A percentile compares a stretch with the other conserved stretches of the same genome.
Conservation (phyloP, 1,140 invertebrate genomes). For the Lethrus apterus region DNA sequence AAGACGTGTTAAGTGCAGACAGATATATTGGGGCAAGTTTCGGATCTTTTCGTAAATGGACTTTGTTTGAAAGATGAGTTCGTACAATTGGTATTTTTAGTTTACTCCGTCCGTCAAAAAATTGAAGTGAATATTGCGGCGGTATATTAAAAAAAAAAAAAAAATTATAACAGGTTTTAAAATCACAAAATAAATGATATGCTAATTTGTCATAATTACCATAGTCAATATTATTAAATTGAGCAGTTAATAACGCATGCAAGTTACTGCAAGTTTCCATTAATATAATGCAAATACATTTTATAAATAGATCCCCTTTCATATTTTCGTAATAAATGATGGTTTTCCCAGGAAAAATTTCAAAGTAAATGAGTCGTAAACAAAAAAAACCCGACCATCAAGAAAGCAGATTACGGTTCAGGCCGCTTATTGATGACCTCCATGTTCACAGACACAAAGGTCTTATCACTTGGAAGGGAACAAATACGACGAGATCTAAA, state of each 20-base stretch:
- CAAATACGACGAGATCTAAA: conserved; percentile 29
- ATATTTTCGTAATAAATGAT: conserved; percentile 18
- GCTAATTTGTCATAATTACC: too few species aligned
- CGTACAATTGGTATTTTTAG: conserved; percentile 13
- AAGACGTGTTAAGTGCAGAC: conserved; percentile 26
- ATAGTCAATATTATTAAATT: too few species aligned
- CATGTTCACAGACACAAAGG: conserved; percentile 38
- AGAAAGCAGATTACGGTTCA: conserved; percentile 35
- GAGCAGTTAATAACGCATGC: too few species aligned
- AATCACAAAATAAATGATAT: too few species aligned
- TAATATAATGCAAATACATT: too few species aligned
- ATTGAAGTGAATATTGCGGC: too few species aligned
- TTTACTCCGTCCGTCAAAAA: too few species aligned
- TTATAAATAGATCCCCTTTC: conserved; percentile 14
- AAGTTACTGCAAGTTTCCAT: too few species aligned
- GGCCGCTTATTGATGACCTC: conserved; percentile 36
- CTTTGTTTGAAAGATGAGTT: conserved; percentile 13
- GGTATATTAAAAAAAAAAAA: too few species aligned
- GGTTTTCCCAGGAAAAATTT: conserved; percentile 27
- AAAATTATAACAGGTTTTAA: too few species aligned
- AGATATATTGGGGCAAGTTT: conserved; percentile 21
- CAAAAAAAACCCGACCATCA: conserved; percentile 35
- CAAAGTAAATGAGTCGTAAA: conserved; percentile 36
- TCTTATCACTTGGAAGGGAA: conserved; percentile 38
- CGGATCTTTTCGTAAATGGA: conserved; percentile 10